Percentiles rank a stretch among this genome's conserved stretches.
Conservation (phyloP, 2,113 vertebrate genomes). For the Empidonax alnorum region DNA sequence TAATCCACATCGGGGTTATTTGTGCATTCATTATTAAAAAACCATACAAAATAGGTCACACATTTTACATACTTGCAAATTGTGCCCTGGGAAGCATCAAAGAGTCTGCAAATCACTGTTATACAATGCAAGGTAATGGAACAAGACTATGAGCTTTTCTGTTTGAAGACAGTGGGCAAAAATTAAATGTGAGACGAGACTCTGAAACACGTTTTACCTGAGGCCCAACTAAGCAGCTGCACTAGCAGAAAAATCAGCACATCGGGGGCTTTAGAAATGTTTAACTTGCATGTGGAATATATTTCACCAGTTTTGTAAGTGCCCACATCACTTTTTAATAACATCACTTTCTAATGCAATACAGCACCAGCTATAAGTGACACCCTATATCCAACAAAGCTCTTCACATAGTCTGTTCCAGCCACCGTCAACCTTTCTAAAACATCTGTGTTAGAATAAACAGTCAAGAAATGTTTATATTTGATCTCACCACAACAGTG, state of each 20-base stretch:
- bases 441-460: neutral
- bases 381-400: neutral
- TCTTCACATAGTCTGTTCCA: neutral
- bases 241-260: neutral
- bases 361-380: neutral
- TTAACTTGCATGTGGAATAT: neutral
- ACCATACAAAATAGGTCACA: conserved; percentile 41
- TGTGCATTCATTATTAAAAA: conserved; percentile 36
- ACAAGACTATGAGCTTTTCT: neutral
- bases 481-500: conserved; percentile 8
- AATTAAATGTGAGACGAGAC: neutral
- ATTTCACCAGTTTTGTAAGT: neutral
- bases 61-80: conserved; percentile 55
- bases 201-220: neutral
- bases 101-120: neutral
- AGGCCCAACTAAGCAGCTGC: neutral
- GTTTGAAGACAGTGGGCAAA: neutral
- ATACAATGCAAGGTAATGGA: conserved; percentile 13
- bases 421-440: neutral
- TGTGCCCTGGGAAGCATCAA: neutral
- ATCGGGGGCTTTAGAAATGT: neutral
- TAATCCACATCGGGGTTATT: conserved; percentile 33
- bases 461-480: neutral
- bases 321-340: neutral
- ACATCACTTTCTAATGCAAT: neutral